Conservation (phyloP, 2,888 invertebrate genomes). For the Acrobasis suavella region DNA sequence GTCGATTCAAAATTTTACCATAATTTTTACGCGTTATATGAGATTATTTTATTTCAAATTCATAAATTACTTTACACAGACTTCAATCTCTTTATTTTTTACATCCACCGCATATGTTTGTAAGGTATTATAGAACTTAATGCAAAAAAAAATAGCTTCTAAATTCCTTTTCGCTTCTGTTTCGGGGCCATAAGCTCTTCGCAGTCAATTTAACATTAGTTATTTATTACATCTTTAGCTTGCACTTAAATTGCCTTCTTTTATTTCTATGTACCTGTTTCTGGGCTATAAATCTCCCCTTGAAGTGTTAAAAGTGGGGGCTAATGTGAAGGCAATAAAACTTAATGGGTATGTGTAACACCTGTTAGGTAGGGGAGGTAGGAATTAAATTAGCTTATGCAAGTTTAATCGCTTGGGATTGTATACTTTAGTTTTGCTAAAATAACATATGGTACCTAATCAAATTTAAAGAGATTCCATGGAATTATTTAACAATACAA, state of each 20-base stretch:
- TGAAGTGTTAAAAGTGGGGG: conserved; percentile 59
- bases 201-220: conserved; percentile 77
- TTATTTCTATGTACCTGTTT: conserved; percentile 54
- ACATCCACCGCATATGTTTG: not conserved
- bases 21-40: too few species aligned
- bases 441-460: too few species aligned
- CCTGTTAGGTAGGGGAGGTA: not conserved
- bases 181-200: conserved; percentile 69
- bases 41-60: too few species aligned
- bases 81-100: too few species aligned
- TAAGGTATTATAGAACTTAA: not conserved
- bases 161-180: conserved; percentile 54
- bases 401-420: conserved; percentile 3
- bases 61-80: too few species aligned
- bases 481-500: too few species aligned
- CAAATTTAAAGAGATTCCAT: too few species aligned
- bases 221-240: conserved; percentile 74
- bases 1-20: too few species aligned
- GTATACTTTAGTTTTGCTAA: not conserved
- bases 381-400: conserved; percentile 10
- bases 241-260: conserved; percentile 67
- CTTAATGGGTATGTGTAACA: conserved; percentile 8
- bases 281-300: conserved; percentile 56
- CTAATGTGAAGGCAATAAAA: conserved; percentile 58
- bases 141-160: conserved; percentile 25